Conservation (phyloP, 1,140 invertebrate species). For the Brachionus koreanus region DNA sequence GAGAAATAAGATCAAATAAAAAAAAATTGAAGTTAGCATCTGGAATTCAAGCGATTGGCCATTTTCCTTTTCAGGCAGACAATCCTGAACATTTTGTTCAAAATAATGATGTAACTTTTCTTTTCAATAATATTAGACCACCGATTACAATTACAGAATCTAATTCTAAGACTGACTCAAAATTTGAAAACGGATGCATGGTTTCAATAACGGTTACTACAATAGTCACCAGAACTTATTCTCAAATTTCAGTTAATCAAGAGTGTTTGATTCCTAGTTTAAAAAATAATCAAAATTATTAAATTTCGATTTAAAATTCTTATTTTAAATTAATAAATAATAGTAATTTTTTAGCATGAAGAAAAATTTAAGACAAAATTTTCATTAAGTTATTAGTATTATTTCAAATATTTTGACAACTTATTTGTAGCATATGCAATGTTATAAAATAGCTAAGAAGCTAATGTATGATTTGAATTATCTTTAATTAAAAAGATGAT, state of each 20-base stretch:
- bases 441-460: no score
- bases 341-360: background rate
- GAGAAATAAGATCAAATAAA: background rate
- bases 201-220: background rate
- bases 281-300: background rate
- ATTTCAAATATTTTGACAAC: no score
- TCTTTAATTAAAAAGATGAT: no score
- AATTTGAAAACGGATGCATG: background rate
- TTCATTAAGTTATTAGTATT: no score
- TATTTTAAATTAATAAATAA: background rate
- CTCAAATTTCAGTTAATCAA: background rate
- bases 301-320: background rate
- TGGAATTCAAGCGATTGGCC: background rate
- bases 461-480: no score
- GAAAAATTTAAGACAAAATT: background rate
- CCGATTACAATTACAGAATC: background rate
- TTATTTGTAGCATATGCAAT: no score
- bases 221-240: background rate
- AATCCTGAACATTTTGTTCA: background rate
- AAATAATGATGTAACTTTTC: background rate
- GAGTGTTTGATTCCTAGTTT: background rate
- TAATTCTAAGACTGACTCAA: background rate
- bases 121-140: background rate
- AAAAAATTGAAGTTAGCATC: background rate
- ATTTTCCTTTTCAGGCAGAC: background rate